Percentiles rank a stretch among this genome's conserved stretches.
These are phyloP conservation scores for Smutsia gigantea DNA, from an alignment of 2,797 vertebrate species.

Conservation along the genomic window DNA sequence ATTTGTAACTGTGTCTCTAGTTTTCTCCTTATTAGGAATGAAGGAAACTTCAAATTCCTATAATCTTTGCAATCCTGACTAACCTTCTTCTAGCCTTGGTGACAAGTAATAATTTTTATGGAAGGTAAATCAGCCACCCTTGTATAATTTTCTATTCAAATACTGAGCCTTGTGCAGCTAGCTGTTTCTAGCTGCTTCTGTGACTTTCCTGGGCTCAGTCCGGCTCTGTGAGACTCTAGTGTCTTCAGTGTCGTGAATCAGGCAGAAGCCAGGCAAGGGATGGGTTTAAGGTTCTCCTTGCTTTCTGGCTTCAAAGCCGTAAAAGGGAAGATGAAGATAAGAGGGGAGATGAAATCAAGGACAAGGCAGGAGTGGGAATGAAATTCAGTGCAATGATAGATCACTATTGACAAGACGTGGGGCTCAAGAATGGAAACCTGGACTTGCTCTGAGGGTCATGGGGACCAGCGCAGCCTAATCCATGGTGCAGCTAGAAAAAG, in stretches of 20 bases:
- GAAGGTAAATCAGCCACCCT: background rate
- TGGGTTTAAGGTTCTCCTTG: background rate
- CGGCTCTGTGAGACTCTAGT: background rate
- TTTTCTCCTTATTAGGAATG: slow-evolving; percentile 57
- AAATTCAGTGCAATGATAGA: background rate
- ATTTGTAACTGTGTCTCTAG: background rate
- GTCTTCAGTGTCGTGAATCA: background rate
- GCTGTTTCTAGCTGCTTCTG: background rate
- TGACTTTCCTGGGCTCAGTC: background rate
- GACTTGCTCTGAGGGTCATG: background rate
- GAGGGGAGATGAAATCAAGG: background rate
- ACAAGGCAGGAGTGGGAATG: background rate
- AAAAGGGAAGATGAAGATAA: background rate
- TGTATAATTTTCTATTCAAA: slow-evolving; percentile 32
- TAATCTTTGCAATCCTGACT: background rate
- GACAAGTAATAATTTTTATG: background rate
- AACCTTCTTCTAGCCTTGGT: background rate
- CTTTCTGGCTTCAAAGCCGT: background rate
- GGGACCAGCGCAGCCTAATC: background rate
- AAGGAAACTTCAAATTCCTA: slow-evolving; percentile 8
- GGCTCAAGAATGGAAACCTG: background rate
- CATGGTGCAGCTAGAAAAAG: background rate
- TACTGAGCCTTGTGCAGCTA: background rate
- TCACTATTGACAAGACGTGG: background rate
- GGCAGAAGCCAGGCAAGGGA: background rate